phyloP scores from a whole-genome alignment of 2,888 invertebrate species.

The Cataglyphis cursor region DNA sequence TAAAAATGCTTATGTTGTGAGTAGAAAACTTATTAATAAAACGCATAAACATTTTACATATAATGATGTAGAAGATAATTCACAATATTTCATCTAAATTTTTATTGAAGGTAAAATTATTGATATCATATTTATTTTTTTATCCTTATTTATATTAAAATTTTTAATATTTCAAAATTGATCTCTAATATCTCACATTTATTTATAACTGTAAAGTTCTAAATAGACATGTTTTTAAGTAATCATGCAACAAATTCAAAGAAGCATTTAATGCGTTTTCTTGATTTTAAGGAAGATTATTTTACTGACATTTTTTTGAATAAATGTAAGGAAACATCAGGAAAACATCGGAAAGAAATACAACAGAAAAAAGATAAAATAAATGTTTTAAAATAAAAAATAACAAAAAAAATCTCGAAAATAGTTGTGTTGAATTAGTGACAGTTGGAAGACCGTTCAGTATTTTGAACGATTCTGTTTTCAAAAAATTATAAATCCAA shows the following conservation, averaged over 20 bases:
- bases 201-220: background rate
- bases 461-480: constrained; percentile 18
- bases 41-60: background rate
- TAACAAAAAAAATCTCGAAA: background rate
- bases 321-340: background rate
- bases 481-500: constrained; percentile 20
- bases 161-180: background rate
- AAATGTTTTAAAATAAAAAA: background rate
- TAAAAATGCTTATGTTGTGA: background rate
- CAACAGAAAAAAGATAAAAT: background rate
- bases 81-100: background rate
- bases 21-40: background rate
- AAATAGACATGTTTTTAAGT: background rate
- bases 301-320: background rate
- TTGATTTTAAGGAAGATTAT: background rate
- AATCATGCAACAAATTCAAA: background rate
- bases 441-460: constrained; percentile 8
- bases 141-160: background rate
- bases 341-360: background rate
- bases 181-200: background rate
- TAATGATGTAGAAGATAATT: background rate
- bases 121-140: background rate
- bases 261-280: background rate
- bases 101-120: background rate
- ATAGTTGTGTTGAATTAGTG: background rate